phyloP scores from a whole-genome alignment of 2,888 invertebrate species.

The Rhopalosiphum nymphaeae region DNA sequence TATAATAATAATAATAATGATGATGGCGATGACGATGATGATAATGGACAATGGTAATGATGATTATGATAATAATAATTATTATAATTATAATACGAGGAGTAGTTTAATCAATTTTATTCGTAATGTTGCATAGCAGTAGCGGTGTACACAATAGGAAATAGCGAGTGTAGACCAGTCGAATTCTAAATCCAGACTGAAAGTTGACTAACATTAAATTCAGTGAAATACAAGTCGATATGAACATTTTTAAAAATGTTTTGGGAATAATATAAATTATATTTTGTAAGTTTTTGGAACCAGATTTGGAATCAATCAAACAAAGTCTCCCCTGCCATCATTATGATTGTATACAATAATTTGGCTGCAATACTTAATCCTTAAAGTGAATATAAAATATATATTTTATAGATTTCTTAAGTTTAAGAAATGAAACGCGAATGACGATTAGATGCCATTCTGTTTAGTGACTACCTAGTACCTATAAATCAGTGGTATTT shows the following conservation, averaged over 20 bases:
- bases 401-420: too few species aligned
- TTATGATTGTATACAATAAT: too few species aligned
- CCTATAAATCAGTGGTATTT: too few species aligned
- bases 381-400: too few species aligned
- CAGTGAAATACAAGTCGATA: neutral
- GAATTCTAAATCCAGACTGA: neutral
- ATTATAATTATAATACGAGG: neutral
- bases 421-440: too few species aligned
- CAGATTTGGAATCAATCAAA: neutral
- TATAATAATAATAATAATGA: constrained; percentile 14
- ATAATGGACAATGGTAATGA: neutral
- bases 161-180: neutral
- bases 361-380: too few species aligned
- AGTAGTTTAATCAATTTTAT: constrained; percentile 15
- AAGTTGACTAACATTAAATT: neutral
- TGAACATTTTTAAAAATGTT: neutral
- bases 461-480: too few species aligned
- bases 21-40: neutral
- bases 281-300: neutral
- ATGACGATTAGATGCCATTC: too few species aligned
- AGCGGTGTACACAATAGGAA: neutral
- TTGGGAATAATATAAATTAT: neutral
- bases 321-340: neutral
- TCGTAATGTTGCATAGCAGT: neutral
- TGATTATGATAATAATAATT: neutral